phyloP scores from a whole-genome alignment of 2,113 vertebrate genomes.

The Potamarius usumacintae region DNA sequence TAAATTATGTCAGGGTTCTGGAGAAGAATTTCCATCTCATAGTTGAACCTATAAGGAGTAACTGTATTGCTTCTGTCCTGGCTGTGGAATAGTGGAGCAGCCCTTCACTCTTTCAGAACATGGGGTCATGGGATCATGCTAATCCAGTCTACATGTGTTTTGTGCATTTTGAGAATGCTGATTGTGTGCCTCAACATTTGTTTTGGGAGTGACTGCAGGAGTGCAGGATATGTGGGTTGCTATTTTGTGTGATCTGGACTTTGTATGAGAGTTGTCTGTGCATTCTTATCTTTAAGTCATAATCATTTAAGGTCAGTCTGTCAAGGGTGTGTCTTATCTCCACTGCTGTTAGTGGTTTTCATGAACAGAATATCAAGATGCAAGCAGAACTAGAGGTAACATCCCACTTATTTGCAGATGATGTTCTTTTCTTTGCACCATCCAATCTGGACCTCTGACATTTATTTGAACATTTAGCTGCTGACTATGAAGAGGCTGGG shows the following conservation, averaged over 20 bases:
- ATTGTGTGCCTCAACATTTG: neutral
- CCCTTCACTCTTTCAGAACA: neutral
- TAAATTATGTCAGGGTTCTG: neutral
- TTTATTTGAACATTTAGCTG: neutral
- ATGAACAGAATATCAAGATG: neutral
- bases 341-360: neutral
- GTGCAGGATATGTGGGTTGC: neutral
- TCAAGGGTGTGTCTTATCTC: neutral
- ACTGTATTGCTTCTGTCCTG: neutral
- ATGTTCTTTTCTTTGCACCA: neutral
- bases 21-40: neutral
- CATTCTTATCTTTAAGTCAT: neutral
- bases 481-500: neutral
- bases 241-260: neutral
- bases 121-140: constrained; percentile 5
- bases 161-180: neutral
- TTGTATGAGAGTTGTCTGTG: neutral
- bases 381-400: neutral
- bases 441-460: neutral
- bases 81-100: neutral
- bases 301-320: neutral
- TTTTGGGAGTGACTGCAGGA: neutral
- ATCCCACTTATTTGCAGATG: neutral
- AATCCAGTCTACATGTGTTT: constrained; percentile 1
- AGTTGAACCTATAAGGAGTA: neutral